Evolutionary conservation across 1,140 invertebrate genomes (phyloP).

Genomic region (Philaenus spumarius): DNA sequence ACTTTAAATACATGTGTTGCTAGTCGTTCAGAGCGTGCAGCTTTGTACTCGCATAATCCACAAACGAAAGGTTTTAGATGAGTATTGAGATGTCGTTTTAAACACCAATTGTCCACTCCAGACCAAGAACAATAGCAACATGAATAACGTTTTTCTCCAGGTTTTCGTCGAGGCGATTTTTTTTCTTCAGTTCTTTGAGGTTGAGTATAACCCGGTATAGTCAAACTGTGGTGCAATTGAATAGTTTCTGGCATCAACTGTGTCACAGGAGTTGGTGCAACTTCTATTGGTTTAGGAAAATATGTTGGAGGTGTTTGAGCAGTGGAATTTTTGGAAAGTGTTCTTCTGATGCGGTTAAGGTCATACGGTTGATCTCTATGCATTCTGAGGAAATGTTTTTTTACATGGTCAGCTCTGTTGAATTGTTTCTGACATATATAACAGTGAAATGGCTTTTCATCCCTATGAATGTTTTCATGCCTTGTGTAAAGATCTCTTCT

Average conservation of each 20-base stretch:
- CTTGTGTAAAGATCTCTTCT: constrained; percentile 88
- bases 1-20: constrained; percentile 85
- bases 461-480: constrained; percentile 92
- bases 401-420: constrained; percentile 90
- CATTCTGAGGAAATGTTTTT: constrained; percentile 88
- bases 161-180: constrained; percentile 18
- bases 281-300: constrained; percentile 35
- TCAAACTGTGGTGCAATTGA: constrained; percentile 17
- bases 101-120: constrained; percentile 88
- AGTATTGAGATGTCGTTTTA: constrained; percentile 85
- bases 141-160: constrained; percentile 53
- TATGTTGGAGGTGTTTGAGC: constrained; percentile 32
- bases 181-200: constrained; percentile 24
- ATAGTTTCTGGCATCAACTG: background rate
- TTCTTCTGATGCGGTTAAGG: constrained; percentile 66
- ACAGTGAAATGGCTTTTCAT: constrained; percentile 89
- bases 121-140: constrained; percentile 87
- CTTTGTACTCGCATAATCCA: constrained; percentile 84
- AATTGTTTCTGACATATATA: constrained; percentile 88
- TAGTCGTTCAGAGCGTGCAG: constrained; percentile 74
- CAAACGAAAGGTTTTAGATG: constrained; percentile 87
- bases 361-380: constrained; percentile 80
- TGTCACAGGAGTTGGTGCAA: constrained; percentile 25
- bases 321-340: constrained; percentile 42
- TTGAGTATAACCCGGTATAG: constrained; percentile 31